A percentile compares a stretch with the other conserved stretches of the same genome.
Evolutionary conservation across 92 coral and sea anemone species (phyloP).

Genomic region (Siderastrea radians): DNA sequence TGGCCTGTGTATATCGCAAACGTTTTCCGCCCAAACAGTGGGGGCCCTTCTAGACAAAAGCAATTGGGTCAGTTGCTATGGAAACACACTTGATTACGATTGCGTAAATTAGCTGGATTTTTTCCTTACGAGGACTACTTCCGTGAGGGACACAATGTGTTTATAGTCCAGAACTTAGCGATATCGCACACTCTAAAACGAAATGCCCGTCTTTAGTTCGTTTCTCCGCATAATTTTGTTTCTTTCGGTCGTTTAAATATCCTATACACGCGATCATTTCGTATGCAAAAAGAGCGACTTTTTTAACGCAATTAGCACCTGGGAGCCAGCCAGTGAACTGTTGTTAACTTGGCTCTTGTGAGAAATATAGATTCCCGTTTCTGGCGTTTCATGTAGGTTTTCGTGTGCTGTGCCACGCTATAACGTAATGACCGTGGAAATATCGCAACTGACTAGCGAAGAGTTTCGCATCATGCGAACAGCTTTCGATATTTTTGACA

Average conservation of each 20-base stretch:
- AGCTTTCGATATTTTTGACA: slow-evolving; percentile 84
- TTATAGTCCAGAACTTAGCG: neutral
- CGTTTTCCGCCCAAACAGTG: too few species aligned
- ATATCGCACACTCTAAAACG: neutral
- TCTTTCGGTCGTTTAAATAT: neutral
- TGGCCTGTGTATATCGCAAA: too few species aligned
- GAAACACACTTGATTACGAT: neutral
- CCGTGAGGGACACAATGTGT: neutral
- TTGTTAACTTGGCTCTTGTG: neutral
- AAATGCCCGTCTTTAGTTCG: neutral
- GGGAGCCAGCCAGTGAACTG: neutral
- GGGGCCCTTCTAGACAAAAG: slow-evolving; percentile 2
- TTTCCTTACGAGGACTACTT: slow-evolving; percentile 2
- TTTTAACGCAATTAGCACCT: slow-evolving; percentile 11
- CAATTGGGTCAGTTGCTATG: slow-evolving; percentile 11
- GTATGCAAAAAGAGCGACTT: neutral
- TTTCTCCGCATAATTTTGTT: neutral
- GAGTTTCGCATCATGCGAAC: slow-evolving; percentile 77
- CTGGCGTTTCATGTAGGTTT: neutral
- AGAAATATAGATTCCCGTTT: neutral
- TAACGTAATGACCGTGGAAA: slow-evolving; percentile 48
- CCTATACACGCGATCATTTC: neutral
- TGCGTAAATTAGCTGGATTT: neutral
- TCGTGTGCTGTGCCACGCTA: neutral
- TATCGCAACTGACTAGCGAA: slow-evolving; percentile 51